Evolutionary conservation across 2,113 vertebrate species (phyloP).

Genomic region (Gallinago paraguaiae): DNA sequence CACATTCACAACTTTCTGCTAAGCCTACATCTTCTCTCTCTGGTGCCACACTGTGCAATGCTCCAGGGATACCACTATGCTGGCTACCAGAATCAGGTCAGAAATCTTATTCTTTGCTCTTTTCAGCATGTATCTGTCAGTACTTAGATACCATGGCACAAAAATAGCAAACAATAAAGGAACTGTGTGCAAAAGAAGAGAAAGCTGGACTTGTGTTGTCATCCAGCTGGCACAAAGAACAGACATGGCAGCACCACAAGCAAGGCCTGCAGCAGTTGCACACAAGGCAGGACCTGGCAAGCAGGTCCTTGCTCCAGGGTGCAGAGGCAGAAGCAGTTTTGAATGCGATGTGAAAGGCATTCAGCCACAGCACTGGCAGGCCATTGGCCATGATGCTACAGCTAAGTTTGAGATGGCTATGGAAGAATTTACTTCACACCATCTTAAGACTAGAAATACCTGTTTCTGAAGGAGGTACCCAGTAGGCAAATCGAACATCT

Average conservation of each 20-base stretch:
- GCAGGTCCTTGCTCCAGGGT: background rate
- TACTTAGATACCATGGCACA: background rate
- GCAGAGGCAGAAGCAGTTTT: background rate
- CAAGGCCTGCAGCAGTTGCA: background rate
- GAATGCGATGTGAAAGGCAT: background rate
- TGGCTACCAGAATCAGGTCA: background rate
- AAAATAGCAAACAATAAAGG: background rate
- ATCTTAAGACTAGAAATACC: slow-evolving; percentile 4
- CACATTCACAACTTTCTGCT: background rate
- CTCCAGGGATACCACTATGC: background rate
- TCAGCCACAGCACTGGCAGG: background rate
- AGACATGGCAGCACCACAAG: background rate
- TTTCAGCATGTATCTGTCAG: background rate
- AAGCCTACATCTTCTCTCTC: background rate
- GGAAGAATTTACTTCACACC: background rate
- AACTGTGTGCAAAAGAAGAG: background rate
- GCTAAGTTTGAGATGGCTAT: background rate
- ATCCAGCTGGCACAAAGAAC: background rate
- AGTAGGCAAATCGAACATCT: background rate
- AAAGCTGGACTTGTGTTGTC: background rate
- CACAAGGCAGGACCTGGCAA: background rate
- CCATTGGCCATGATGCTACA: background rate
- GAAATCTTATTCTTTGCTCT: background rate
- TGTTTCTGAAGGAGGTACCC: background rate
- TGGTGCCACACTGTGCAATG: background rate